Evolutionary conservation across 2,113 vertebrate genomes (phyloP), one percentile per base, ranked within the genome.

Genomic region (Amphiprion ocellaris): DNA sequence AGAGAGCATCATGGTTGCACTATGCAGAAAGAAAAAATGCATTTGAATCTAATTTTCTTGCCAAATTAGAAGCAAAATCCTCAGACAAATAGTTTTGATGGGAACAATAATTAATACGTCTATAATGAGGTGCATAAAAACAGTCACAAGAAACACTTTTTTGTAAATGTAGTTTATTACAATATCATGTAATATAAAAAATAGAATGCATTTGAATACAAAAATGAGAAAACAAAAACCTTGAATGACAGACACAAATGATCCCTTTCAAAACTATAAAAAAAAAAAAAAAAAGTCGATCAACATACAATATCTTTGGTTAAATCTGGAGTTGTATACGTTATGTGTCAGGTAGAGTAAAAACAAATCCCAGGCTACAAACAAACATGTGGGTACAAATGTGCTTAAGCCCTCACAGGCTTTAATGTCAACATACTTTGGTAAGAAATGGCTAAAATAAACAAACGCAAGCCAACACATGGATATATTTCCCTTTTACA

Each of bases 141-240:
- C 8, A 55, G 4, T 54, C 24, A 41, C 19, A 24, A 70, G 16
- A 60, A 61, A 19, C 69, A 23, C 26, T 33, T 68, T 70, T 84
- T 82, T 90, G 83, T 89, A 93, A 92, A 91, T 89, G 90, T 89
- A 77, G 89, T 95, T 96, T 95, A 94, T 95, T 95, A 94, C 91
- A 94, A 89, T 91, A 89, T 84, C 77, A 92, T 86, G 90, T 90
- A 87, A 94, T 95, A 95, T 94, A 95, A 96, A 95, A 95, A 96
- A 96, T 94, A 94, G 79, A 95, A 94, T 93, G 90, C 84, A 92
- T 95, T 94, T 94, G 86, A 90, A 87, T 95, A 95, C 78, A 94
- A 94, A 93, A 92, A 77, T 59, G 87, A 79, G 77, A 85, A 84
- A 87, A 90, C 65, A 71, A 69, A 16, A 59, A 87, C 23, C 39